Conservation (phyloP, 2,797 vertebrate genomes). For the Clamator glandarius region DNA sequence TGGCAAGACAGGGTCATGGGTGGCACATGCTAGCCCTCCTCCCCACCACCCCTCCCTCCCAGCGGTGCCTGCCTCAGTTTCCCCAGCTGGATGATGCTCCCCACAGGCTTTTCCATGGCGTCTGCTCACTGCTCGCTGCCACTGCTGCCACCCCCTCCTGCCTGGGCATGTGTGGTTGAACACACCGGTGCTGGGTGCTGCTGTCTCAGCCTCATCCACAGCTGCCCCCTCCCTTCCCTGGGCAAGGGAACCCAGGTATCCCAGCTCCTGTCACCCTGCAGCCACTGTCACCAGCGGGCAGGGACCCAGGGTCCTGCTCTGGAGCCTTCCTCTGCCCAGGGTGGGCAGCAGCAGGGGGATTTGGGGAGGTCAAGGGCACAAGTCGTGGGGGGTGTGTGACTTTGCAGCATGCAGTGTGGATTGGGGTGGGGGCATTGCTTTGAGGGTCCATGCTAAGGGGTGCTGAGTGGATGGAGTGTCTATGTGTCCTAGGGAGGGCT, state of each 20-base stretch:
- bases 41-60: too few species aligned
- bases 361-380: neutral
- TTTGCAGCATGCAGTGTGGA: neutral
- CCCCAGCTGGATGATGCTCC: neutral
- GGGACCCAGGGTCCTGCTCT: neutral
- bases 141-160: neutral
- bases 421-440: neutral
- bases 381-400: neutral
- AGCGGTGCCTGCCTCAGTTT: neutral
- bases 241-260: neutral
- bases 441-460: neutral
- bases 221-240: neutral
- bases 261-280: accelerated
- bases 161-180: neutral
- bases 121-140: neutral
- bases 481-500: neutral
- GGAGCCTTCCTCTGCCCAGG: neutral
- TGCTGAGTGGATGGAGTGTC: neutral
- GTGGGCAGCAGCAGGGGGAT: neutral
- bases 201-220: neutral
- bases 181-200: neutral
- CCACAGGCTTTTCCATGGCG: neutral
- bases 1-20: neutral
- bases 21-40: neutral
- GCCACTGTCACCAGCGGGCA: neutral